These are phyloP conservation scores for Drosophila atripex DNA, from an alignment of 2,888 invertebrate genomes.

Conservation along the genomic window DNA sequence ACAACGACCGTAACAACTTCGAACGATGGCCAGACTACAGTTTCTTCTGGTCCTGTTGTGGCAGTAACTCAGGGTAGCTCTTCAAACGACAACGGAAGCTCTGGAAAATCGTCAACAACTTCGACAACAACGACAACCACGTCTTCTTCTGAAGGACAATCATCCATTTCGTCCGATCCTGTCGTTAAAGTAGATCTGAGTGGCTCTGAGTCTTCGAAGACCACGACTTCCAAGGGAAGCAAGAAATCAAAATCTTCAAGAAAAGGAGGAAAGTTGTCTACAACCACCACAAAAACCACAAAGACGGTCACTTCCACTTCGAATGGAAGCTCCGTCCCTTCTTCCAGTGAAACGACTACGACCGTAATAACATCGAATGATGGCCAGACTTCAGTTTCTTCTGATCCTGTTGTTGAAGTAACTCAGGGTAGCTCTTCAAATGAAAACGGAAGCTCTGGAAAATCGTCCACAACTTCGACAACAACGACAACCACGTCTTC, in stretches of 20 bases:
- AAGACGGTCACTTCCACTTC: not conserved
- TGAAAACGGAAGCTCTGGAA: not conserved
- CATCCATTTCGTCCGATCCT: too few relatives aligned
- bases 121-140: not conserved
- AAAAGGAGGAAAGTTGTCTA: not conserved
- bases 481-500: conserved; percentile 2
- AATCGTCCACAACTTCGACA: conserved; percentile 8
- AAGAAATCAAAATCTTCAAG: not conserved
- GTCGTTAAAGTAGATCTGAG: too few relatives aligned
- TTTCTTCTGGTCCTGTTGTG: not conserved
- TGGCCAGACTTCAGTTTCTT: not conserved
- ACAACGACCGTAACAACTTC: not conserved
- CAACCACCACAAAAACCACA: not conserved
- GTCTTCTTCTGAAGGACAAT: too few relatives aligned
- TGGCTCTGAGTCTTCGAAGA: too few relatives aligned
- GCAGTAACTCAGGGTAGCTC: not conserved
- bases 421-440: not conserved
- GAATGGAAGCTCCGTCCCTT: not conserved
- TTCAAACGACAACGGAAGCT: not conserved
- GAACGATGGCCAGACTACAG: not conserved
- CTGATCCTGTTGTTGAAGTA: not conserved
- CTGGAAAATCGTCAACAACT: conserved; percentile 7
- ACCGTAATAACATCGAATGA: not conserved
- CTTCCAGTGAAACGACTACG: conserved; percentile 1
- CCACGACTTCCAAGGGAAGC: too few relatives aligned